phyloP scores from a whole-genome alignment of 2,113 vertebrate genomes.

The Psammodynastes pulverulentus region DNA sequence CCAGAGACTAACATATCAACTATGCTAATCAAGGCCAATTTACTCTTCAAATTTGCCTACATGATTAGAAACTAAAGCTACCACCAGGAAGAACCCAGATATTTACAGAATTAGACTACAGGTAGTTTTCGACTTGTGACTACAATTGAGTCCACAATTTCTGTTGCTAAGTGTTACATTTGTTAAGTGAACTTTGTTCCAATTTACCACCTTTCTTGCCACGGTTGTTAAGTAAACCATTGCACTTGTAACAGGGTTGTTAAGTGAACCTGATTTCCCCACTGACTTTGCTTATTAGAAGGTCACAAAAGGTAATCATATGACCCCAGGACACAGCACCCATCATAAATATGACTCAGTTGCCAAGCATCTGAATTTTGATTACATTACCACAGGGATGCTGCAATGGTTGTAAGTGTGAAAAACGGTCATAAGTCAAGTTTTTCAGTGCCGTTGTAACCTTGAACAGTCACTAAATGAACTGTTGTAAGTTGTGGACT shows the following conservation, averaged over 20 bases:
- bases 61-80: neutral
- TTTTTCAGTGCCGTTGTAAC: neutral
- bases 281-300: neutral
- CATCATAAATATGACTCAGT: neutral
- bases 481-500: neutral
- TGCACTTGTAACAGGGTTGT: neutral
- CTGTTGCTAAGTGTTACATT: neutral
- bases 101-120: neutral
- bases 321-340: neutral
- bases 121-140: neutral
- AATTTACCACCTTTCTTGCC: neutral
- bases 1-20: neutral
- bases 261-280: neutral
- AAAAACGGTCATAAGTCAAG: neutral
- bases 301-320: neutral
- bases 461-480: neutral
- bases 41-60: neutral
- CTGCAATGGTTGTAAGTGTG: neutral
- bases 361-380: neutral
- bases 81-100: neutral
- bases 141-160: neutral
- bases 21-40: neutral
- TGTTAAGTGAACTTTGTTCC: neutral
- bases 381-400: neutral
- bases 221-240: neutral